Evolutionary conservation across 2,888 invertebrate genomes (phyloP).

Genomic region (Neoitamus cyanurus): DNA sequence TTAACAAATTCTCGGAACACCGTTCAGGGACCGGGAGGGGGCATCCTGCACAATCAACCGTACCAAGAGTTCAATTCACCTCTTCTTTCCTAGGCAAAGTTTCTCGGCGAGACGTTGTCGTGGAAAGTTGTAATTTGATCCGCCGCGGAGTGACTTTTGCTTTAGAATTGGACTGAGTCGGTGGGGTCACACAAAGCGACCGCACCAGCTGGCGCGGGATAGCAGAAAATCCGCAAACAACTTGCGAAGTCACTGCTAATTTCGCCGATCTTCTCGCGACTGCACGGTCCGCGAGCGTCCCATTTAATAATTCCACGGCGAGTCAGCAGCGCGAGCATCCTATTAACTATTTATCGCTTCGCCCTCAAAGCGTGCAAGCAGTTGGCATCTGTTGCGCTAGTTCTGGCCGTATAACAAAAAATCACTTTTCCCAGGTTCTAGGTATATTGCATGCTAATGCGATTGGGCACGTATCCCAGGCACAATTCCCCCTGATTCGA

Average conservation of each 20-base stretch:
- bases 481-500: no score
- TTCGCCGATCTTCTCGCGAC: background rate
- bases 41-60: background rate
- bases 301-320: background rate
- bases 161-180: background rate
- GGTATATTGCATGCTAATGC: background rate
- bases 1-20: background rate
- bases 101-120: background rate
- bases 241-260: conserved; percentile 4
- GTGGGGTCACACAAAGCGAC: background rate
- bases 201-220: background rate
- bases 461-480: no score
- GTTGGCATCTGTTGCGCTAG: background rate
- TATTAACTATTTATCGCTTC: background rate
- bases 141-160: conserved; percentile 20
- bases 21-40: background rate
- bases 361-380: background rate
- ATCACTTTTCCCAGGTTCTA: no score
- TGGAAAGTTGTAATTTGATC: conserved; percentile 35
- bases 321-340: background rate
- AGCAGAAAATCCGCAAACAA: background rate
- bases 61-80: background rate
- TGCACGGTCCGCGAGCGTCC: background rate
- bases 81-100: background rate
- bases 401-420: background rate